A percentile compares a stretch with the other conserved stretches of the same genome.
Evolutionary conservation across 64 coral and sea anemone genomes (phyloP).

Genomic region (Montipora efflorescens): DNA sequence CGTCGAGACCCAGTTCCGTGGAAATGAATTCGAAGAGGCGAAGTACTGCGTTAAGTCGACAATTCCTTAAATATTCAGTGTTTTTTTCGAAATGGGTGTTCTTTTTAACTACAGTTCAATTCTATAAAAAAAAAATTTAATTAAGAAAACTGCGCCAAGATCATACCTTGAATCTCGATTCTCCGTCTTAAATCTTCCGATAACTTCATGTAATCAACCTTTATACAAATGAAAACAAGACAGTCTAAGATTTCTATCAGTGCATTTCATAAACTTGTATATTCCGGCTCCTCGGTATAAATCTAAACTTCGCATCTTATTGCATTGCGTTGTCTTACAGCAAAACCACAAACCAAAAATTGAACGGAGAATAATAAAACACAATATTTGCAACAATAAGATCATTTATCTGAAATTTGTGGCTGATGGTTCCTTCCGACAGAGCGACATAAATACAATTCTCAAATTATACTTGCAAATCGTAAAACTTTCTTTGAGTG

Average conservation of each 20-base stretch:
- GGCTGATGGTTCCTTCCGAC: neutral
- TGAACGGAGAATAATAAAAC: neutral
- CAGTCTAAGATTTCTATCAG: too few species aligned
- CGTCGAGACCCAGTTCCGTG: too few species aligned
- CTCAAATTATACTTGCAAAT: slow-evolving; percentile 51
- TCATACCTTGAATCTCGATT: slow-evolving; percentile 75
- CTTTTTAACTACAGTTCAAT: neutral
- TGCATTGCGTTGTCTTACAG: neutral
- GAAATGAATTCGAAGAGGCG: too few species aligned
- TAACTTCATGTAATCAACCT: slow-evolving; percentile 87
- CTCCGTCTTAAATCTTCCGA: slow-evolving; percentile 82
- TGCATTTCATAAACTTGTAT: too few species aligned
- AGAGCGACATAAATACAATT: neutral
- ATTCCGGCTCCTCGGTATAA: neutral
- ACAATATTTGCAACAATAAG: neutral
- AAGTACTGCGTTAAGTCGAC: too few species aligned
- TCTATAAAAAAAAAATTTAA: neutral
- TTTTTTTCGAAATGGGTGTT: neutral
- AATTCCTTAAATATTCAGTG: too few species aligned
- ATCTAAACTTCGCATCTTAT: neutral
- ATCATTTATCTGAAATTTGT: neutral
- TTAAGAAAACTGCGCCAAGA: neutral
- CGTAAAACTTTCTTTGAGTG: neutral
- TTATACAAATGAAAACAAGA: neutral
- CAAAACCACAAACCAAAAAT: neutral